Evolutionary conservation across 1,140 invertebrate species (phyloP).

Genomic region (Cataglyphis hispanica): DNA sequence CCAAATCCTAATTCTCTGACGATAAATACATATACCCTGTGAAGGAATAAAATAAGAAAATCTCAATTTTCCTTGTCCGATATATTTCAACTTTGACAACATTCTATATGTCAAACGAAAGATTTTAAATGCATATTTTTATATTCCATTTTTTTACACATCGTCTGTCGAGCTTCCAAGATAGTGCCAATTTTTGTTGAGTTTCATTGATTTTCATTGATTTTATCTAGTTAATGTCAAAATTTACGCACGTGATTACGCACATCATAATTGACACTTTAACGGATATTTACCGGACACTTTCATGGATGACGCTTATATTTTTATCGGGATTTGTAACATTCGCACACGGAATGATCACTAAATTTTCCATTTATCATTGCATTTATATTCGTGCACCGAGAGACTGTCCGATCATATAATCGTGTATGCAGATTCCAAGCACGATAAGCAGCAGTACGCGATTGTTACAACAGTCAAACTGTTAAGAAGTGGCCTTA

Average conservation of each 20-base stretch:
- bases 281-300: no score
- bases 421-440: neutral
- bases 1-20: constrained; percentile 21
- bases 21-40: constrained; percentile 27
- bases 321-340: neutral
- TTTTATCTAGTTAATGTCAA: constrained; percentile 5
- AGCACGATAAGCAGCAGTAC: neutral
- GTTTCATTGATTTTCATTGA: no score
- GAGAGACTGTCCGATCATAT: neutral
- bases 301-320: neutral
- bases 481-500: constrained; percentile 33
- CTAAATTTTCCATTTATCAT: neutral
- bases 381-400: neutral
- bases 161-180: no score
- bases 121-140: no score
- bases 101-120: no score
- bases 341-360: neutral
- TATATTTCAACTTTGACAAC: neutral
- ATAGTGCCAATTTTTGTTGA: no score
- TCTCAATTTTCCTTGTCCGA: neutral
- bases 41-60: neutral
- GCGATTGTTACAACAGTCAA: neutral
- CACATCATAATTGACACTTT: neutral
- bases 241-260: neutral
- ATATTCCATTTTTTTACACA: no score